Evolutionary conservation across 2,113 vertebrate genomes (phyloP), one percentile per base, ranked within the genome.

Genomic region (Periophthalmus modestus): DNA sequence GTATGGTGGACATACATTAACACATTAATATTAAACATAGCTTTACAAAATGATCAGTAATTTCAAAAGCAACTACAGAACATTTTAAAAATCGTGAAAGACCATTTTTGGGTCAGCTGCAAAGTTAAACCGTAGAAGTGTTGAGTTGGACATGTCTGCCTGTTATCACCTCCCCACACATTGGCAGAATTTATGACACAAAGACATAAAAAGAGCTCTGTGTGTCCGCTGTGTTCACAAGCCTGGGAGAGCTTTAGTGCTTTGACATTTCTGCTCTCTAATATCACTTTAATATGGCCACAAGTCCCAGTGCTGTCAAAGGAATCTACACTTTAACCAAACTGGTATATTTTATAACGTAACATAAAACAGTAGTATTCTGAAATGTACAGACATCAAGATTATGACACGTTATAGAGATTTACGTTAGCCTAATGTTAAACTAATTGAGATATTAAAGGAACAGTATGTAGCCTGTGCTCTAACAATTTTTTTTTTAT

Each of bases 101-200:
- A 33, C 12, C 14, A 23, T 28, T 61, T 43, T 28, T 28, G 58
- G 58, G 24, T 61, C 58, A 24, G 24, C 58, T 4, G 58, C 23
- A 61, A 24, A 61, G 58, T 61, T 57, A 13, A 23, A 57, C 55
- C 55, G 10, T 21, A 23, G 58, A 33, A 61, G 58, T 61, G 58
- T 28, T 23, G 28, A 63, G 28, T 16, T 18, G 12, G 59, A 63
- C 59, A 63, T 33, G 28, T 34, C 59, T 28, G 21, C 57, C 21
- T 63, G 59, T 63, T 63, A 63, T 63, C 59, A 36, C 24, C 23
- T 24, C 28, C 33, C 19, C 28, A 34, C 59, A 63, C 59, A 36
- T 63, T 63, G 28, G 33, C 59, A 63, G 59, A 63, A 63, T 63
- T 19, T 19, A 63, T 19, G 28, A 10, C 59, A 63, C 59, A 63